A percentile compares a stretch with the other conserved stretches of the same genome.
These are phyloP conservation scores for Malaclemys terrapin DNA, from an alignment of 2,113 vertebrate species.

Conservation along the genomic window DNA sequence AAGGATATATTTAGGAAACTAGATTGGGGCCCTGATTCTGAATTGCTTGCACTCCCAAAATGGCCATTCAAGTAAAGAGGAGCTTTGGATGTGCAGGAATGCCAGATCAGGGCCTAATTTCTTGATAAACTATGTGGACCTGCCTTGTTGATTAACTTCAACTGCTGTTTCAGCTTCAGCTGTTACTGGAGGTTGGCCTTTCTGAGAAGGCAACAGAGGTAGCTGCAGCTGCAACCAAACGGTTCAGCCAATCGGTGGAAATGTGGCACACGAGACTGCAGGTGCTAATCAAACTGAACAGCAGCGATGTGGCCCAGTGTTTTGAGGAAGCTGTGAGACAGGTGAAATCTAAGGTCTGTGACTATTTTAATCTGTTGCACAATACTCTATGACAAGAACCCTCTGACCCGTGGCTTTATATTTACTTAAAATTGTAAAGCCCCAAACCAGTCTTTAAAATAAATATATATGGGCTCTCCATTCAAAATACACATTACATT, in stretches of 20 bases:
- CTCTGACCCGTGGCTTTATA: not conserved
- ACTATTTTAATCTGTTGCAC: not conserved
- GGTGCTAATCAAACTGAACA: slow-evolving; percentile 82
- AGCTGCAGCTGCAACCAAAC: slow-evolving; percentile 77
- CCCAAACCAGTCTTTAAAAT: not conserved
- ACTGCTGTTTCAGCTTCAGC: slow-evolving; percentile 72
- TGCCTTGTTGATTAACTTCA: not conserved
- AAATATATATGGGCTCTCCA: not conserved
- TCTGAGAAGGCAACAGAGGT: slow-evolving; percentile 79
- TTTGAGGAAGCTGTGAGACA: slow-evolving; percentile 88
- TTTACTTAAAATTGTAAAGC: not conserved
- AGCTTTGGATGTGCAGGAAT: not conserved
- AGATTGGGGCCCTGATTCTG: not conserved
- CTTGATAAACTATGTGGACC: not conserved
- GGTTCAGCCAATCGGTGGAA: slow-evolving; percentile 81
- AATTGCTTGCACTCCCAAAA: not conserved
- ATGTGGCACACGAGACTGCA: slow-evolving; percentile 87
- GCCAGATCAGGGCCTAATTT: not conserved
- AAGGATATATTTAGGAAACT: slow-evolving; percentile 51
- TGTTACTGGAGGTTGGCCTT: slow-evolving; percentile 76
- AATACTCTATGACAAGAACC: not conserved
- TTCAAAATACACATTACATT: not conserved
- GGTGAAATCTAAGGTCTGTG: slow-evolving; percentile 87
- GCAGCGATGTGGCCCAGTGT: slow-evolving; percentile 55
- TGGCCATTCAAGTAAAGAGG: not conserved